Evolutionary conservation across 2,113 vertebrate genomes (phyloP).

Genomic region (Pseudois nayaur): DNA sequence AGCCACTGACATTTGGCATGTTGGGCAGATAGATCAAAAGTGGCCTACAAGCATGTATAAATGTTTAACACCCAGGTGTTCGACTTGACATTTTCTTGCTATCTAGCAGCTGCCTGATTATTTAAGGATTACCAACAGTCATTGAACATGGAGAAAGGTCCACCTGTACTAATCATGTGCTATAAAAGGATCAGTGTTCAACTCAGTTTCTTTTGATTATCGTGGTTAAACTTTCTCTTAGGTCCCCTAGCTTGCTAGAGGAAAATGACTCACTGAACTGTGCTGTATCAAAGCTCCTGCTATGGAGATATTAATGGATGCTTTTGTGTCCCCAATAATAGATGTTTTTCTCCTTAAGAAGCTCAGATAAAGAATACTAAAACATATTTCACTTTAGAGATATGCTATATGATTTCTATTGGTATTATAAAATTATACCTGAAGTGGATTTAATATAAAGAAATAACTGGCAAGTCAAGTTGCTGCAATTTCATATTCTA

Average conservation of each 20-base stretch:
- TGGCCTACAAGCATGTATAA: conserved; percentile 53
- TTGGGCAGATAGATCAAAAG: conserved; percentile 66
- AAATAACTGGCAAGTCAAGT: not conserved
- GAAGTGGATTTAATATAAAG: not conserved
- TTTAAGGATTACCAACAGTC: conserved; percentile 71
- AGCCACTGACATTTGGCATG: conserved; percentile 65
- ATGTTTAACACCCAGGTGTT: conserved; percentile 72
- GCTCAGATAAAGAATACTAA: not conserved
- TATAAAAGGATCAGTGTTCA: conserved; percentile 60
- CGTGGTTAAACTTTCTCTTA: conserved; percentile 44
- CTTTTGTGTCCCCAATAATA: conserved; percentile 18
- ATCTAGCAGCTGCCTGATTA: conserved; percentile 68
- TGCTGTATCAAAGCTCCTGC: not conserved
- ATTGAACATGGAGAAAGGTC: conserved; percentile 64
- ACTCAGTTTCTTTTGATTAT: conserved; percentile 70
- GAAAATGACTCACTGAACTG: conserved; percentile 42
- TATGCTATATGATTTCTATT: not conserved
- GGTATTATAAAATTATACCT: not conserved
- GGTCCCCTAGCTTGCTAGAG: not conserved
- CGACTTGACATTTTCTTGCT: conserved; percentile 71
- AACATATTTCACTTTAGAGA: not conserved
- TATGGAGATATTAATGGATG: conserved; percentile 31
- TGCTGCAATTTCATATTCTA: not conserved
- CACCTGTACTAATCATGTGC: conserved; percentile 65
- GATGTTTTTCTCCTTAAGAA: not conserved